phyloP scores from a whole-genome alignment of 2,113 vertebrate species.

The Neolamprologus tretocephalus region DNA sequence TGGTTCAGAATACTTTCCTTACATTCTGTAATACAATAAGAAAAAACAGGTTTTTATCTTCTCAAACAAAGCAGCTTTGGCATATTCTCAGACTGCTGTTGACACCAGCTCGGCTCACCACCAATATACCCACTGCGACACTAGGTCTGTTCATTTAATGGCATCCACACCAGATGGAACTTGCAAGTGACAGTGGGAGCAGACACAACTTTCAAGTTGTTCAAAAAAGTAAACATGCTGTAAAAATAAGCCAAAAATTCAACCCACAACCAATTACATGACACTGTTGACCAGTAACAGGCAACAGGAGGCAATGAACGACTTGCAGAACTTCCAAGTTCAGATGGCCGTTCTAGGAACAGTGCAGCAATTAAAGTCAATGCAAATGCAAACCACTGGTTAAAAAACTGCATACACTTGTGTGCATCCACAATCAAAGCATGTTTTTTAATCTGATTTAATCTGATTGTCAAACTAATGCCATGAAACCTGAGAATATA shows the following conservation, averaged over 20 bases:
- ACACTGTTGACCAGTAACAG: not conserved
- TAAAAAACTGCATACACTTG: not conserved
- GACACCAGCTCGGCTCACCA: not conserved
- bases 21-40: not conserved
- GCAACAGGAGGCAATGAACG: not conserved
- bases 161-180: constrained; percentile 37
- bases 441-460: not conserved
- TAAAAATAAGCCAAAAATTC: not conserved
- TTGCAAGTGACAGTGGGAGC: constrained; percentile 23
- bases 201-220: constrained; percentile 27
- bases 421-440: not conserved
- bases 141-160: constrained; percentile 29
- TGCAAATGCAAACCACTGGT: not conserved
- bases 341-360: not conserved
- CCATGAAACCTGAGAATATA: not conserved
- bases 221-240: constrained; percentile 21
- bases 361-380: not conserved
- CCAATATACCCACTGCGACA: not conserved
- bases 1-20: not conserved
- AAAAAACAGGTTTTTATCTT: not conserved
- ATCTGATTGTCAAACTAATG: not conserved
- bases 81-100: not conserved
- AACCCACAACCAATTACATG: constrained; percentile 7
- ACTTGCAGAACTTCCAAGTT: not conserved
- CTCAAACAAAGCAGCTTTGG: not conserved